Conservation (phyloP, 2,797 vertebrate genomes). For the Acanthurus leucopareius region DNA sequence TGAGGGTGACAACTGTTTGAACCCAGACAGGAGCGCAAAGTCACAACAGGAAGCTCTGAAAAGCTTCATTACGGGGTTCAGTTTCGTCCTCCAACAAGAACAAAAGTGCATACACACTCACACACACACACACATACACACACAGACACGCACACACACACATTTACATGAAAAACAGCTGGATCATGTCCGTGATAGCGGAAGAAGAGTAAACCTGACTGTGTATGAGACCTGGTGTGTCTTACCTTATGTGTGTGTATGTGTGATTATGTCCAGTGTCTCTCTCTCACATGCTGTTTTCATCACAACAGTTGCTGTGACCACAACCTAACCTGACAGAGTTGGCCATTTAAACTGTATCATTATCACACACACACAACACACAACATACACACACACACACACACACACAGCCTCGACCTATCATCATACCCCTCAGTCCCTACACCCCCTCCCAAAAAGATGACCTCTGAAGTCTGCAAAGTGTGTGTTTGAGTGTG, state of each 20-base stretch:
- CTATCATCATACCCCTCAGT: slow-evolving; percentile 52
- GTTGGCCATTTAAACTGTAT: slow-evolving; percentile 45
- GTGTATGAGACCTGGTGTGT: slow-evolving; percentile 41
- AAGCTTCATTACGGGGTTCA: slow-evolving; percentile 61
- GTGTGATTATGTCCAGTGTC: slow-evolving; percentile 34
- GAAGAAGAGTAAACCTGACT: slow-evolving; percentile 24
- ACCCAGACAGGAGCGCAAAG: slow-evolving; percentile 36
- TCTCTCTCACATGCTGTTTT: slow-evolving; percentile 55
- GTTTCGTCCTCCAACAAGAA: slow-evolving; percentile 61
- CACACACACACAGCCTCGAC: slow-evolving; percentile 43
- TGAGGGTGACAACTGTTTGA: slow-evolving; percentile 45
- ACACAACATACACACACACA: slow-evolving; percentile 29
- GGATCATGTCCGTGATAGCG: slow-evolving; percentile 39
- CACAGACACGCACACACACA: slow-evolving; percentile 15
- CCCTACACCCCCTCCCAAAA: background rate
- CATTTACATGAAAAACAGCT: slow-evolving; percentile 40
- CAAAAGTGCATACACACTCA: slow-evolving; percentile 21
- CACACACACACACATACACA: slow-evolving; percentile 19
- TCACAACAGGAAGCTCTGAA: slow-evolving; percentile 76
- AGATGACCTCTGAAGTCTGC: slow-evolving; percentile 63
- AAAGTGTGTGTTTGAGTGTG: slow-evolving; percentile 30
- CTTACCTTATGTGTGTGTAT: slow-evolving; percentile 27
- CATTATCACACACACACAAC: slow-evolving; percentile 37
- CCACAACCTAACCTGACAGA: slow-evolving; percentile 46
- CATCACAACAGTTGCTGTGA: slow-evolving; percentile 75